Conservation (phyloP, 2,888 invertebrate genomes). For the Microctonus hyperodae region DNA sequence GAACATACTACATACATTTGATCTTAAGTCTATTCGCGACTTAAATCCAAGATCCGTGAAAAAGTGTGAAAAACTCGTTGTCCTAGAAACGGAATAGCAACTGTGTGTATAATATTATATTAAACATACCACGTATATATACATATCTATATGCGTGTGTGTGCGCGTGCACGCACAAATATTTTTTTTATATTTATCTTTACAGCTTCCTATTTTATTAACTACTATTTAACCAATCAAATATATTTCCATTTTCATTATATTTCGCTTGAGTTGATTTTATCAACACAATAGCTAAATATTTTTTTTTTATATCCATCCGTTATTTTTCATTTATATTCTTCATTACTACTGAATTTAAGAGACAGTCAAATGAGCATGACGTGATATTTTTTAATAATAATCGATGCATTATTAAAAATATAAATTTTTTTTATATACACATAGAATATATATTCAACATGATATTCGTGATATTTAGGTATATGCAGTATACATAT, state of each 20-base stretch:
- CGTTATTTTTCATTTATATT: not conserved
- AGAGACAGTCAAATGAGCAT: not conserved
- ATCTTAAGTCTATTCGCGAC: conserved; percentile 8
- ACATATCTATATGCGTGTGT: conserved; percentile 29
- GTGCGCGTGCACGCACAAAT: conserved; percentile 32
- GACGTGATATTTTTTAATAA: not conserved
- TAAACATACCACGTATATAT: too few species aligned
- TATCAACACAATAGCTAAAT: not conserved
- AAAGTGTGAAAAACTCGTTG: conserved; percentile 58
- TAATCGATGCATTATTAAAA: conserved; percentile 1
- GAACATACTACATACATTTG: conserved; percentile 31
- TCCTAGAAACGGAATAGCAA: conserved; percentile 54
- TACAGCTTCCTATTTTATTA: not conserved
- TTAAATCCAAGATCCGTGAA: conserved; percentile 46
- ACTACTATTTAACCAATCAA: not conserved
- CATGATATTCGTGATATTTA: too few species aligned
- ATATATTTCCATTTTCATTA: not conserved
- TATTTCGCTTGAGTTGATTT: not conserved
- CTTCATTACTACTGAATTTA: too few species aligned
- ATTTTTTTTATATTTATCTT: conserved; percentile 27
- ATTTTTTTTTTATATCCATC: not conserved
- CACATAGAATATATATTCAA: too few species aligned
- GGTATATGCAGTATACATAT: too few species aligned
- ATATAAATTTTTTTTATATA: conserved; percentile 17
- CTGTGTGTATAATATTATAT: too few species aligned